phyloP scores from a whole-genome alignment of 2,888 invertebrate species.

The Cordylochernes scorpioides region DNA sequence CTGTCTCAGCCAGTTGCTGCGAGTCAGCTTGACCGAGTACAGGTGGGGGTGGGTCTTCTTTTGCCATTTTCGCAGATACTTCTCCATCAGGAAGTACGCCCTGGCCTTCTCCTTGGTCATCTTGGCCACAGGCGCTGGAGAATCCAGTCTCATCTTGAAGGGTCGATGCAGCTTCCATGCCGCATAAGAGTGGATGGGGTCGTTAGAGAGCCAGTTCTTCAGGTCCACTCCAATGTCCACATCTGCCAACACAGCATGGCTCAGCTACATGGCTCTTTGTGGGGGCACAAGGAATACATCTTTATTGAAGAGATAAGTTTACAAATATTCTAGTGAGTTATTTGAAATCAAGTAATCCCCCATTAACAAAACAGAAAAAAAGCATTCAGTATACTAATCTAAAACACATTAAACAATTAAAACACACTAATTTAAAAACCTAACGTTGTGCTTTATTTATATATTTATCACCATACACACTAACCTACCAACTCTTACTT shows the following conservation, averaged over 20 bases:
- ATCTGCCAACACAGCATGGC: constrained; percentile 24
- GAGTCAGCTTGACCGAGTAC: constrained; percentile 15
- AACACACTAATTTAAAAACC: no score
- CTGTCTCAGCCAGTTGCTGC: constrained; percentile 61
- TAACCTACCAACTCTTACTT: no score
- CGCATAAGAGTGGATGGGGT: constrained; percentile 37
- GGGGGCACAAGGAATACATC: background rate
- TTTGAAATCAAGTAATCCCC: no score
- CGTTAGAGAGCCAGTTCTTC: constrained; percentile 42
- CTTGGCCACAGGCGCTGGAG: constrained; percentile 12
- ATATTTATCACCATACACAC: no score
- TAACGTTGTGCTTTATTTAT: no score
- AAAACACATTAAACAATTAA: background rate
- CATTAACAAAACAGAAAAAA: background rate
- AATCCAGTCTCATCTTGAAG: constrained; percentile 6
- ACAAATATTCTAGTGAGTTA: no score
- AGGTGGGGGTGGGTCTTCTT: constrained; percentile 17
- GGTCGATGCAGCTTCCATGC: constrained; percentile 42
- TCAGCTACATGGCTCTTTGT: no score
- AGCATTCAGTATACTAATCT: background rate
- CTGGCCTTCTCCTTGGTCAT: constrained; percentile 21
- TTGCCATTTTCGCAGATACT: constrained; percentile 44
- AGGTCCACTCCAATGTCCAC: constrained; percentile 41
- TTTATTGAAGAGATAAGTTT: background rate
- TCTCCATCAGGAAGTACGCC: constrained; percentile 38